Evolutionary conservation across 2,888 invertebrate species (phyloP).

Genomic region (Pseudococcus viburni): DNA sequence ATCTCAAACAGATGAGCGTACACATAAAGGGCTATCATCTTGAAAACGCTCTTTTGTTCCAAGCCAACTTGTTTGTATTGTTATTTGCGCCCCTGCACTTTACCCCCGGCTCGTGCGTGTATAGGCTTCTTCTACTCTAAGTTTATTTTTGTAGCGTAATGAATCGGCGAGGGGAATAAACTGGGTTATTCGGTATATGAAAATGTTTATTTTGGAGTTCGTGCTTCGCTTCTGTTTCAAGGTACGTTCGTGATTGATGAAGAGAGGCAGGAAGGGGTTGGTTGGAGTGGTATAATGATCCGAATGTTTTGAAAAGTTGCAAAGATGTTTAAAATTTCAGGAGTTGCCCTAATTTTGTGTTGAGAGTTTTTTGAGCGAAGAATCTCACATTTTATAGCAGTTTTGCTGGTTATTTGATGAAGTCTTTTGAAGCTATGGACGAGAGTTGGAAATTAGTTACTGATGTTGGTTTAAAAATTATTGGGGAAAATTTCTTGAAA

Average conservation of each 20-base stretch:
- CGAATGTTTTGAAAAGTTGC: background rate
- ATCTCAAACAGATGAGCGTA: slow-evolving; percentile 32
- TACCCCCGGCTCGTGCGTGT: background rate
- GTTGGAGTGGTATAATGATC: background rate
- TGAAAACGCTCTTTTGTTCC: slow-evolving; percentile 31
- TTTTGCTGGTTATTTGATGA: too few relatives aligned
- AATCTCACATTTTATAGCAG: too few relatives aligned
- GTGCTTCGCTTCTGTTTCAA: background rate
- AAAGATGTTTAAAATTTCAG: too few relatives aligned
- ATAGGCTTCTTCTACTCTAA: background rate
- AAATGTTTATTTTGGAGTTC: slow-evolving; percentile 39
- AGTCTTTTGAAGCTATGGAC: too few relatives aligned
- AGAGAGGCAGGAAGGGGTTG: background rate
- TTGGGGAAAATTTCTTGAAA: too few relatives aligned
- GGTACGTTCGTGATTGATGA: background rate
- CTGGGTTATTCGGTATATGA: background rate
- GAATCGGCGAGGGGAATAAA: background rate
- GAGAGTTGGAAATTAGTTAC: too few relatives aligned
- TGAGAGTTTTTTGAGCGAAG: too few relatives aligned
- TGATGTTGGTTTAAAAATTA: too few relatives aligned
- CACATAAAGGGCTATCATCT: slow-evolving; percentile 13
- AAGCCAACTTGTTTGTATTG: slow-evolving; percentile 5
- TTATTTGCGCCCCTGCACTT: slow-evolving; percentile 8
- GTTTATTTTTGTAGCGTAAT: slow-evolving; percentile 23
- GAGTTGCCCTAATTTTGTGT: too few relatives aligned